Conservation (phyloP, 1,140 invertebrate species). For the Lasaia peninsularis region DNA sequence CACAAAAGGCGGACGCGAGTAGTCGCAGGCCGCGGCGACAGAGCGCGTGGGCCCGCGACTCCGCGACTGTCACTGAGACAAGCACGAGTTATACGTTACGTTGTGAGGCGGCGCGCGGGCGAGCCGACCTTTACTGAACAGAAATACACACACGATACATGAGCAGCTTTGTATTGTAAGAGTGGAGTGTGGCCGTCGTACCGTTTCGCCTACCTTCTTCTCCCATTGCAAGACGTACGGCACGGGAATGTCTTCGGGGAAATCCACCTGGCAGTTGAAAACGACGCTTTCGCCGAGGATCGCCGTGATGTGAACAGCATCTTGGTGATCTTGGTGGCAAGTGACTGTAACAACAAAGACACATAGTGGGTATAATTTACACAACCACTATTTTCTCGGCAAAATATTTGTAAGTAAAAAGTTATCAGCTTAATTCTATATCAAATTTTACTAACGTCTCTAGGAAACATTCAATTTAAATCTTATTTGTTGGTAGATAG, state of each 20-base stretch:
- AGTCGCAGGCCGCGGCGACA: slow-evolving; percentile 40
- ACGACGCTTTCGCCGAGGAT: slow-evolving; percentile 96
- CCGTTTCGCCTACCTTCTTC: slow-evolving; percentile 97
- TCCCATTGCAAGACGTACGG: slow-evolving; percentile 98
- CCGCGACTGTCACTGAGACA: slow-evolving; percentile 35
- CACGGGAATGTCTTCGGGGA: slow-evolving; percentile 94
- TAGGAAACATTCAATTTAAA: no score
- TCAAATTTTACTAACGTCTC: no score
- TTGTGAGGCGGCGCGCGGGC: slow-evolving; percentile 60
- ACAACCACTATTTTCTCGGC: no score
- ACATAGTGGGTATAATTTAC: no score
- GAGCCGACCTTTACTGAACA: slow-evolving; percentile 73
- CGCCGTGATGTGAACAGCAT: slow-evolving; percentile 96
- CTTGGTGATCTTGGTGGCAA: slow-evolving; percentile 83
- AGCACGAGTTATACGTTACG: slow-evolving; percentile 66
- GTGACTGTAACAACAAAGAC: slow-evolving; percentile 53
- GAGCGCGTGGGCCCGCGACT: slow-evolving; percentile 52
- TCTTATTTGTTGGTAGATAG: no score
- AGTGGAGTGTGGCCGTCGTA: slow-evolving; percentile 88
- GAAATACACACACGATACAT: slow-evolving; percentile 73
- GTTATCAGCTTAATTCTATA: neutral
- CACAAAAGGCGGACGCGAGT: slow-evolving; percentile 63
- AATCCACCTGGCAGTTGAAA: slow-evolving; percentile 97
- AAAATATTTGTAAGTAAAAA: neutral
- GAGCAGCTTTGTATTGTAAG: slow-evolving; percentile 78